Evolutionary conservation across 2,113 vertebrate genomes (phyloP).

Genomic region (Salvelinus namaycush): DNA sequence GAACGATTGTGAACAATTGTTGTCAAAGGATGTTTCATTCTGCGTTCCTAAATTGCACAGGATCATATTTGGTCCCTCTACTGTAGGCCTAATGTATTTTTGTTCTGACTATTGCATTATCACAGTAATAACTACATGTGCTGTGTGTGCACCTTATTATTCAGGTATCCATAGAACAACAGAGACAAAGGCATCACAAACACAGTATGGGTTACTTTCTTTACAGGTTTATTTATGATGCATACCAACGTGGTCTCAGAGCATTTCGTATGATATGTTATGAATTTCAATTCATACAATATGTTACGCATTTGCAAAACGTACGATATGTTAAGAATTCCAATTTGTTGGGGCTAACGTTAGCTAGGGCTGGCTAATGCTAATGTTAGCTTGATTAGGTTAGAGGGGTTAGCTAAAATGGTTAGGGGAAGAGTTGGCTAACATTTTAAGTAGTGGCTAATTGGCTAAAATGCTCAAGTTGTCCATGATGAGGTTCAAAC

Average conservation of each 20-base stretch:
- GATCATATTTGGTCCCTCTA: not conserved
- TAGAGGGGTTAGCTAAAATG: too few relatives aligned
- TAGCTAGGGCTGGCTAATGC: too few relatives aligned
- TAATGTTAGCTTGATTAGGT: too few relatives aligned
- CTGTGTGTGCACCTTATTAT: not conserved
- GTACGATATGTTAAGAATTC: too few relatives aligned
- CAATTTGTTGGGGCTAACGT: too few relatives aligned
- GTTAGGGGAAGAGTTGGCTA: too few relatives aligned
- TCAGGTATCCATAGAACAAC: not conserved
- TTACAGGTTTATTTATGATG: not conserved
- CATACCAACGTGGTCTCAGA: too few relatives aligned
- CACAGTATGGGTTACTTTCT: not conserved
- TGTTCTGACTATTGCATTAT: not conserved
- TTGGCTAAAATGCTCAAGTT: not conserved
- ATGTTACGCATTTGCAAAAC: too few relatives aligned
- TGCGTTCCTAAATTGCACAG: not conserved
- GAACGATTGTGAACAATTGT: not conserved
- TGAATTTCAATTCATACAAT: too few relatives aligned
- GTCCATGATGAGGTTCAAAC: too few relatives aligned
- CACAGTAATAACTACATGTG: not conserved
- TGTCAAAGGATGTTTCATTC: not conserved
- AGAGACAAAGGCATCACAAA: not conserved
- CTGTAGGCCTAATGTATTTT: not conserved
- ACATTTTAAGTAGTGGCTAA: not conserved
- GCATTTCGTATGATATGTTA: too few relatives aligned